These are phyloP conservation scores for Ispidina lecontei DNA, from an alignment of 2,797 vertebrate species.

Conservation along the genomic window DNA sequence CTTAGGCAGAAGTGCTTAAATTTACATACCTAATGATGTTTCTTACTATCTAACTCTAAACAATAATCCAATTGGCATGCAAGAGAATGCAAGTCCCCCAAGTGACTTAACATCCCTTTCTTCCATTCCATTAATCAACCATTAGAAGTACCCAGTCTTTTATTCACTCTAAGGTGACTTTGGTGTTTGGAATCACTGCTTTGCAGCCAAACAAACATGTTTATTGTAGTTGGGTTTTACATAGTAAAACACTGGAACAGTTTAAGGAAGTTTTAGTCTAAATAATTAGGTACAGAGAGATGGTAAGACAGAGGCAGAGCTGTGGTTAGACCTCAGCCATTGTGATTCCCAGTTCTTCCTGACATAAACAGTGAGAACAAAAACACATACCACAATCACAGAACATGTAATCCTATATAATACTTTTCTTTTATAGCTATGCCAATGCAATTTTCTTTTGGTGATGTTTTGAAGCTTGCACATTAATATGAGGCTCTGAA, in stretches of 20 bases:
- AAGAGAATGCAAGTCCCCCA: not conserved
- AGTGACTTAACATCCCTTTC: not conserved
- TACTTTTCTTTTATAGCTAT: not conserved
- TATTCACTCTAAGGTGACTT: not conserved
- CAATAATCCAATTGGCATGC: not conserved
- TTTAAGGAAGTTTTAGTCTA: not conserved
- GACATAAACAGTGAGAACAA: not conserved
- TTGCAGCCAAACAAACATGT: not conserved
- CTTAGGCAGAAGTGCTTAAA: not conserved
- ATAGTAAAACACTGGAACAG: not conserved
- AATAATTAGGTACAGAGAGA: not conserved
- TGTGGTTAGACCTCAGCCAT: not conserved
- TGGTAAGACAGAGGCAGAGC: not conserved
- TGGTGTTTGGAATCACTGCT: not conserved
- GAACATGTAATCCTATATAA: not conserved
- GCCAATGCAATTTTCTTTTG: constrained; percentile 19
- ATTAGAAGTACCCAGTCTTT: not conserved
- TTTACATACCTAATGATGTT: not conserved
- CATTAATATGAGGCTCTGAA: constrained; percentile 1
- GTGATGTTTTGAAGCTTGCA: not conserved
- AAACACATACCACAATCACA: not conserved
- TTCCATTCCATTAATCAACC: not conserved
- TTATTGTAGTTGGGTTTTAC: not conserved
- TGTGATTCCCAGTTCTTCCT: not conserved
- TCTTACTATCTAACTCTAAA: not conserved